Evolutionary conservation across 2,888 invertebrate genomes (phyloP).

Genomic region (Melanotus villosus): DNA sequence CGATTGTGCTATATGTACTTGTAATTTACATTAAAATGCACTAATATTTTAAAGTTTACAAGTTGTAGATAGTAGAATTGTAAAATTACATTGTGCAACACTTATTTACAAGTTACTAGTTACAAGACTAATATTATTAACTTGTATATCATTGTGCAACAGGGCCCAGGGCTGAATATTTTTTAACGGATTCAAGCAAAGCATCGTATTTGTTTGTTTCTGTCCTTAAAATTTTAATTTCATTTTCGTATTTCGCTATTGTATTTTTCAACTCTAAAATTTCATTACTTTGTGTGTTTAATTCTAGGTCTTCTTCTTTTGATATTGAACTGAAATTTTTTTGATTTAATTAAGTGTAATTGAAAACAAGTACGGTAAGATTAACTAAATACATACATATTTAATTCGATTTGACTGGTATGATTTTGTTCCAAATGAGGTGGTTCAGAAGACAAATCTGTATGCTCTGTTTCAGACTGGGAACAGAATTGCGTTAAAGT

Average conservation of each 20-base stretch:
- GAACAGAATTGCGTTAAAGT: not conserved
- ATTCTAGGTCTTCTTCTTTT: not conserved
- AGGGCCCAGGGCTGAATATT: conserved; percentile 7
- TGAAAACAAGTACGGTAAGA: not conserved
- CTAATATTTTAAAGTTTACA: too few species aligned
- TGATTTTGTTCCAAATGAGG: not conserved
- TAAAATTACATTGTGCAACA: too few species aligned
- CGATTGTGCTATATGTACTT: too few species aligned
- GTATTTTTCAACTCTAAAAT: not conserved
- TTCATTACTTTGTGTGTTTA: not conserved
- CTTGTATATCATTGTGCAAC: too few species aligned
- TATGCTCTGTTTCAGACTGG: not conserved
- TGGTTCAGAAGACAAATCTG: not conserved
- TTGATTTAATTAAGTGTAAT: not conserved
- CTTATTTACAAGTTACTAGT: too few species aligned
- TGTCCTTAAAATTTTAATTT: not conserved
- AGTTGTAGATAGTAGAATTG: too few species aligned
- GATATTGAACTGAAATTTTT: not conserved
- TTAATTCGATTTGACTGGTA: not conserved
- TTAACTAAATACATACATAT: not conserved
- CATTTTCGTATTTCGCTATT: not conserved
- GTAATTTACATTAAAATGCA: too few species aligned
- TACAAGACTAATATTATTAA: too few species aligned
- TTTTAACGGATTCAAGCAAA: not conserved
- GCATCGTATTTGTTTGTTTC: not conserved